phyloP scores from a whole-genome alignment of 1,140 invertebrate species.

The Macrobrachium nipponense region DNA sequence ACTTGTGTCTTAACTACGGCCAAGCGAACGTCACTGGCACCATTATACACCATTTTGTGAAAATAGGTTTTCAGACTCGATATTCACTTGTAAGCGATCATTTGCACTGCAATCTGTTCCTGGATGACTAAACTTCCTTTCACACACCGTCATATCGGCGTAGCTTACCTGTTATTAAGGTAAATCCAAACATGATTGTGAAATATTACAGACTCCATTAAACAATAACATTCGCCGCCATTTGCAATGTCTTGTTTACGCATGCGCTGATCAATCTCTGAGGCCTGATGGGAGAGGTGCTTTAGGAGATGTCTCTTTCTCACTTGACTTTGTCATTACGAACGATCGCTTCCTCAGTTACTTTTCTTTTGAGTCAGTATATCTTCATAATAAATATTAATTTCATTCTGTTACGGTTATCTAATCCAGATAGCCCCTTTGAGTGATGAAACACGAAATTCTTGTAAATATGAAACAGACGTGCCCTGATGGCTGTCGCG shows the following conservation, averaged over 20 bases:
- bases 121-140: constrained; percentile 43
- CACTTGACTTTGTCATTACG: background rate
- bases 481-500: background rate
- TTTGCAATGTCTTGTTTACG: constrained; percentile 61
- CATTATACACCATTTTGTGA: constrained; percentile 55
- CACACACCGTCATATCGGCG: constrained; percentile 30
- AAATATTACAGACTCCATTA: constrained; percentile 63
- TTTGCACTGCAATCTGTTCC: constrained; percentile 32
- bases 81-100: constrained; percentile 31
- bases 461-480: constrained; percentile 37
- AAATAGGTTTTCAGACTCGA: constrained; percentile 37
- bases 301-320: constrained; percentile 38
- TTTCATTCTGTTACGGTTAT: background rate
- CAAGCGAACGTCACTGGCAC: constrained; percentile 52
- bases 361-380: background rate
- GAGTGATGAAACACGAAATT: background rate
- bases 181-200: constrained; percentile 60
- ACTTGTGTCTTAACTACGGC: constrained; percentile 8
- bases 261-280: constrained; percentile 63
- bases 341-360: background rate
- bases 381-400: background rate
- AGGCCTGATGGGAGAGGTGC: constrained; percentile 49
- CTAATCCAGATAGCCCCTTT: background rate
- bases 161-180: constrained; percentile 59
- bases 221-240: constrained; percentile 64